phyloP scores from a whole-genome alignment of 2,888 invertebrate species.

The Macaria liturata region DNA sequence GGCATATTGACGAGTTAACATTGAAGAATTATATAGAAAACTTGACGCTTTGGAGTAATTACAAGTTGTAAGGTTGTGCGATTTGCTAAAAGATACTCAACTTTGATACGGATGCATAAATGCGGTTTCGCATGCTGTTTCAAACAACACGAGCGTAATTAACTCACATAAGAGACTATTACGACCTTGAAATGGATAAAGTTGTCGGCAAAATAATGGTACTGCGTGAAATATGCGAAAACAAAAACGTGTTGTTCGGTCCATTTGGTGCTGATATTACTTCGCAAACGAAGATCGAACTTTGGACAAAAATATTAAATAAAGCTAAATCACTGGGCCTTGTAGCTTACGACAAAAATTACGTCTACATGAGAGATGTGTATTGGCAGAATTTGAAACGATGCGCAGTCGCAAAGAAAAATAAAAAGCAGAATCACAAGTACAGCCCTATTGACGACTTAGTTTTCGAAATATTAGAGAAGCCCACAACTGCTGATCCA shows the following conservation, averaged over 20 bases:
- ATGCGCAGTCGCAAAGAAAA: slow-evolving; percentile 18
- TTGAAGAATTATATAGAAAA: slow-evolving; percentile 5
- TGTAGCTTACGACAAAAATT: slow-evolving; percentile 20
- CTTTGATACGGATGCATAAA: too few relatives aligned
- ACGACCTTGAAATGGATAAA: slow-evolving; percentile 24
- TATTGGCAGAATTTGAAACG: slow-evolving; percentile 34
- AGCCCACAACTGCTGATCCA: slow-evolving; percentile 13
- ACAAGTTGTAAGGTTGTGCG: too few relatives aligned
- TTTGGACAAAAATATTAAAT: slow-evolving; percentile 25
- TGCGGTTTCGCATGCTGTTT: too few relatives aligned
- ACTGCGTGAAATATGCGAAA: slow-evolving; percentile 28
- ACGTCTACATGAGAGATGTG: slow-evolving; percentile 31
- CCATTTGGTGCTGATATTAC: slow-evolving; percentile 21
- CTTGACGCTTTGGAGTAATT: too few relatives aligned
- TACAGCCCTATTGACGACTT: slow-evolving; percentile 24
- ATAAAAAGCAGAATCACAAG: slow-evolving; percentile 15
- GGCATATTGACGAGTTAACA: slow-evolving; percentile 1
- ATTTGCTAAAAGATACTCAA: too few relatives aligned
- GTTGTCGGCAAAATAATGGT: slow-evolving; percentile 28
- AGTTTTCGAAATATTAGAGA: slow-evolving; percentile 28
- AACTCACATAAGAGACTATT: slow-evolving; percentile 9
- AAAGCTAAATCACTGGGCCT: slow-evolving; percentile 30
- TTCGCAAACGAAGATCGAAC: slow-evolving; percentile 19
- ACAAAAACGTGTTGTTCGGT: slow-evolving; percentile 28
- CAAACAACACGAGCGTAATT: background rate